These are phyloP conservation scores for Prorops nasuta DNA, from an alignment of 1,140 invertebrate species.

Conservation along the genomic window DNA sequence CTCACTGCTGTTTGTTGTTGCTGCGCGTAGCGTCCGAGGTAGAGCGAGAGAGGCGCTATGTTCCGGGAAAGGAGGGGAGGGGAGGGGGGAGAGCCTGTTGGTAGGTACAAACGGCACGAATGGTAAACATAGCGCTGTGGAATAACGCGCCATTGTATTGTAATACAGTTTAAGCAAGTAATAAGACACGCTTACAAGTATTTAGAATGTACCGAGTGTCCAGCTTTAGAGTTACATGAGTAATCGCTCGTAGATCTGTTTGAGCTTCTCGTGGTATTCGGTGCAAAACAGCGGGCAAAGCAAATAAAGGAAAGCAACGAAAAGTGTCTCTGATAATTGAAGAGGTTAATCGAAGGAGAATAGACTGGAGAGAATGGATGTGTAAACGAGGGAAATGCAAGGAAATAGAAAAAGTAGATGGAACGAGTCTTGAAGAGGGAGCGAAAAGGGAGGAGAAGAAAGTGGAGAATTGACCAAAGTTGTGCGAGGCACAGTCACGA, in stretches of 20 bases:
- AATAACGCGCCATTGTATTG: slow-evolving; percentile 43
- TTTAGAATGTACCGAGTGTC: slow-evolving; percentile 41
- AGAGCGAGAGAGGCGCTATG: not conserved
- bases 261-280: slow-evolving; percentile 13
- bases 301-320: slow-evolving; percentile 6
- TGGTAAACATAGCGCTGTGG: slow-evolving; percentile 1
- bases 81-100: not conserved
- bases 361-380: too few species aligned
- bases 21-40: not conserved
- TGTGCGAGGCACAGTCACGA: too few species aligned
- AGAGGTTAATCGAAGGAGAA: too few species aligned
- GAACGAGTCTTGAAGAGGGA: too few species aligned
- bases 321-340: too few species aligned
- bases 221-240: slow-evolving; percentile 1
- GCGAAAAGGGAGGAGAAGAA: too few species aligned
- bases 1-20: not conserved
- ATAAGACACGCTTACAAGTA: slow-evolving; percentile 46
- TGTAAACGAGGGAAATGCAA: too few species aligned
- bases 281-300: slow-evolving; percentile 17
- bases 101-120: not conserved
- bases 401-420: too few species aligned
- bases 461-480: too few species aligned
- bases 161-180: slow-evolving; percentile 44
- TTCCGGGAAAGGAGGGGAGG: too few species aligned
- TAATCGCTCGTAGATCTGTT: slow-evolving; percentile 17